phyloP scores from a whole-genome alignment of 2,888 invertebrate genomes.

The Nomada goodeniana region DNA sequence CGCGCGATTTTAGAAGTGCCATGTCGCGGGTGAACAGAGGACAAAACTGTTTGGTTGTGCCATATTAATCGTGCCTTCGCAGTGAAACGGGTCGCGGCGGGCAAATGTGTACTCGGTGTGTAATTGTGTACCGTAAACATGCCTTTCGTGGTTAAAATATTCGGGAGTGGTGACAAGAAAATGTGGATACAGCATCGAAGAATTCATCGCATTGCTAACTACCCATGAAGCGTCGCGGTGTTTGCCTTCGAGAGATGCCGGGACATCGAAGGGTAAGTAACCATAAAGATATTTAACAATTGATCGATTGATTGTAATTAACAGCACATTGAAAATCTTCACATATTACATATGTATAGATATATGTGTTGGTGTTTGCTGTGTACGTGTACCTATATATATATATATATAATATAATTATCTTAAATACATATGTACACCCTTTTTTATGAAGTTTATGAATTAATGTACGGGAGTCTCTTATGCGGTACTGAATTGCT shows the following conservation, averaged over 20 bases:
- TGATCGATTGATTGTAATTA: conserved; percentile 14
- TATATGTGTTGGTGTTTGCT: conserved; percentile 22
- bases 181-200: not conserved
- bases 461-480: conserved; percentile 57
- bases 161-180: not conserved
- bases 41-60: conserved; percentile 8
- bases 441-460: conserved; percentile 60
- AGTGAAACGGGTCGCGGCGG: not conserved
- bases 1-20: not conserved
- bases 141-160: not conserved
- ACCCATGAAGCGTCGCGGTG: not conserved
- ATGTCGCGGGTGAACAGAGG: not conserved
- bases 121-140: not conserved
- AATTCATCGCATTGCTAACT: not conserved
- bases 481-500: conserved; percentile 45
- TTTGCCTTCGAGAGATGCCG: not conserved
- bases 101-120: conserved; percentile 1
- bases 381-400: conserved; percentile 12
- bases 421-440: conserved; percentile 72
- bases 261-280: conserved; percentile 39
- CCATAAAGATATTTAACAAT: conserved; percentile 51
- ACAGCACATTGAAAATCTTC: conserved; percentile 61
- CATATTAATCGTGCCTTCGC: not conserved
- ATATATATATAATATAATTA: conserved; percentile 51
- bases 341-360: conserved; percentile 37